Evolutionary conservation across 2,888 invertebrate species (phyloP), one percentile per base, ranked within the genome.

Genomic region (Altica lythri): DNA sequence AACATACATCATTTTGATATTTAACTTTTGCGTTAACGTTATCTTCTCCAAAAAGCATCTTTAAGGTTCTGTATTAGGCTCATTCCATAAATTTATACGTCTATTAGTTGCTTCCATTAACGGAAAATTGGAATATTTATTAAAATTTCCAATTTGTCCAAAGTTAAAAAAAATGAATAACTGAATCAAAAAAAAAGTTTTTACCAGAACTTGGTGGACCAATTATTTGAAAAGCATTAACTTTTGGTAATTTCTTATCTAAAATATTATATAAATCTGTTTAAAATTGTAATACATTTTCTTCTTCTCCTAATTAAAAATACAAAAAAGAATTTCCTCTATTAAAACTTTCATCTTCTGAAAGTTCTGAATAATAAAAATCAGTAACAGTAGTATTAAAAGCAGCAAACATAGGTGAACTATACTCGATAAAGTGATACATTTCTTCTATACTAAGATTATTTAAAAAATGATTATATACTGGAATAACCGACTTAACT

Each of bases 61-160:
- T 61, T 46, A 59, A 47, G 59, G 59, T 56, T 61, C 61, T 19
- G 42, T 51, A 45, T 59, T 60, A 34, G 61, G 63, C 48, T 63
- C 63, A 30, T 62, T 60, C 60, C 57, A 60, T 46, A 54, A 43
- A 1, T 60, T 34, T n/a, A 63, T 55, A 6, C 61, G 12, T 19
- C 44, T 42, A 48, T 60, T 53, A 9, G 57, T 40, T 47, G 53
- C 55, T 17, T 63, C 62, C 42, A 55, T 44, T 29, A 61, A 55
- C 1, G 61, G 61, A 56, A 63, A 63, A 22, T 51, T 40, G 52
- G n/a, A 17, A 53, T 42, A 56, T 35, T 32, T 53, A 56, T 47
- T 56, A 47, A 56, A 53, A 47, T 56, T 56, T 8, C 42, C 46
- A 10, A 56, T 53, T 52, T 52, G 52, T 2, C 56, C 52, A 22